These are phyloP conservation scores for Acanthopagrus latus DNA, from an alignment of 2,797 vertebrate genomes.

Conservation along the genomic window DNA sequence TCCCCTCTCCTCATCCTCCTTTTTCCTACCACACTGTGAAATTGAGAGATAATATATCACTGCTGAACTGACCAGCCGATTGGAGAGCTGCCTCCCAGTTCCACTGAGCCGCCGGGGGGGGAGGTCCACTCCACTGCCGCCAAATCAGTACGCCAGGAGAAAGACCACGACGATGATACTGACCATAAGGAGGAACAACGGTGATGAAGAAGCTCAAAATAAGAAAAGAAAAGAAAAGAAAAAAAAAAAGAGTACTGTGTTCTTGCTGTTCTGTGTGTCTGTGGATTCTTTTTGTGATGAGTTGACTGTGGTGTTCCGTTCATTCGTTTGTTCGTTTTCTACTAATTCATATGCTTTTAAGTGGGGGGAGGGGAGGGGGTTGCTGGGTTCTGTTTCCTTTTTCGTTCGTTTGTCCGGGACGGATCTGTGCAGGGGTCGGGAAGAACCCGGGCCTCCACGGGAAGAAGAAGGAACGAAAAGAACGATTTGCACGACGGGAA, in stretches of 20 bases:
- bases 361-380: slow-evolving; percentile 37
- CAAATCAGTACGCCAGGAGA: slow-evolving; percentile 71
- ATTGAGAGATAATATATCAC: slow-evolving; percentile 82
- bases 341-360: slow-evolving; percentile 83
- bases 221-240: slow-evolving; percentile 33
- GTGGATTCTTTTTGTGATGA: slow-evolving; percentile 88
- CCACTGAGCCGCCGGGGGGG: slow-evolving; percentile 71
- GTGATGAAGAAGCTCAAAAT: slow-evolving; percentile 66
- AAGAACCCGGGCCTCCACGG: slow-evolving; percentile 49
- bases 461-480: slow-evolving; percentile 61
- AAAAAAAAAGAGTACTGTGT: slow-evolving; percentile 81
- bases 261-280: slow-evolving; percentile 88
- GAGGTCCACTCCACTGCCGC: slow-evolving; percentile 58
- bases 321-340: slow-evolving; percentile 83
- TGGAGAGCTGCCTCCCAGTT: slow-evolving; percentile 71
- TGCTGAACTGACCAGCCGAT: slow-evolving; percentile 79
- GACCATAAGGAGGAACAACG: slow-evolving; percentile 68
- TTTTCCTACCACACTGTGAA: slow-evolving; percentile 88
- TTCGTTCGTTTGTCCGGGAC: slow-evolving; percentile 64
- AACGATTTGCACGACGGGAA: slow-evolving; percentile 70
- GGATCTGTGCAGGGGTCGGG: slow-evolving; percentile 43
- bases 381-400: slow-evolving; percentile 76
- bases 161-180: slow-evolving; percentile 65
- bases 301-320: slow-evolving; percentile 87
- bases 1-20: slow-evolving; percentile 64